Evolutionary conservation across 2,888 invertebrate genomes (phyloP).

Genomic region (Drosophila longiperda): DNA sequence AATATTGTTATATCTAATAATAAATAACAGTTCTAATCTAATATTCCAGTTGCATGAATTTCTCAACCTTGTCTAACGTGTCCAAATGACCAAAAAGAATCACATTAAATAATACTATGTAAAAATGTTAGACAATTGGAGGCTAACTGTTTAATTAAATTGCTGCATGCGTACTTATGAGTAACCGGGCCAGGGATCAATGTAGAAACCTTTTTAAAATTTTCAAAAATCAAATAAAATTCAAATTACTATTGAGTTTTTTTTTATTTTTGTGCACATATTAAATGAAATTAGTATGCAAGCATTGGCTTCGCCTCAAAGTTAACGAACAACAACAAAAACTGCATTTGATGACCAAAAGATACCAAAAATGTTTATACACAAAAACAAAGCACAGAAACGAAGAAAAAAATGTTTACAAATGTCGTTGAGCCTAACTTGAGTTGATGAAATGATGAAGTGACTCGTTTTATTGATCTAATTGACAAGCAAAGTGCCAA

Average conservation of each 20-base stretch:
- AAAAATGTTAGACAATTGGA: neutral
- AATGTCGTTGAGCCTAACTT: constrained; percentile 47
- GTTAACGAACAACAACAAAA: constrained; percentile 19
- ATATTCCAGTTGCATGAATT: constrained; percentile 38
- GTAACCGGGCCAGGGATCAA: constrained; percentile 50
- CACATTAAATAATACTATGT: constrained; percentile 17
- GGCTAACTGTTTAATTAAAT: constrained; percentile 20
- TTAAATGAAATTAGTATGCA: constrained; percentile 37
- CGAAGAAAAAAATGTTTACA: constrained; percentile 10
- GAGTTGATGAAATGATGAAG: constrained; percentile 46
- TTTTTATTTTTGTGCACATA: constrained; percentile 24
- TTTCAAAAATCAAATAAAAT: constrained; percentile 39
- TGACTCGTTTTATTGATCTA: constrained; percentile 62
- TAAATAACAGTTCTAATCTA: constrained; percentile 9
- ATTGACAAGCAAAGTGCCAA: constrained; percentile 60
- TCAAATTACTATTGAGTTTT: constrained; percentile 22
- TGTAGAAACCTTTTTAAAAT: constrained; percentile 29
- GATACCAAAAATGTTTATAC: constrained; percentile 24
- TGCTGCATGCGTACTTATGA: constrained; percentile 13
- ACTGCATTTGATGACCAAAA: constrained; percentile 48
- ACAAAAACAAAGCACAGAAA: neutral
- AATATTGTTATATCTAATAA: no score
- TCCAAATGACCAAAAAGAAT: constrained; percentile 31
- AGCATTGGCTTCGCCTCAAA: constrained; percentile 13
- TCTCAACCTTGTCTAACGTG: constrained; percentile 52